Percentiles rank a stretch among this genome's conserved stretches.
Conservation (phyloP, 2,797 vertebrate species). For the Rhabdomys pumilio region DNA sequence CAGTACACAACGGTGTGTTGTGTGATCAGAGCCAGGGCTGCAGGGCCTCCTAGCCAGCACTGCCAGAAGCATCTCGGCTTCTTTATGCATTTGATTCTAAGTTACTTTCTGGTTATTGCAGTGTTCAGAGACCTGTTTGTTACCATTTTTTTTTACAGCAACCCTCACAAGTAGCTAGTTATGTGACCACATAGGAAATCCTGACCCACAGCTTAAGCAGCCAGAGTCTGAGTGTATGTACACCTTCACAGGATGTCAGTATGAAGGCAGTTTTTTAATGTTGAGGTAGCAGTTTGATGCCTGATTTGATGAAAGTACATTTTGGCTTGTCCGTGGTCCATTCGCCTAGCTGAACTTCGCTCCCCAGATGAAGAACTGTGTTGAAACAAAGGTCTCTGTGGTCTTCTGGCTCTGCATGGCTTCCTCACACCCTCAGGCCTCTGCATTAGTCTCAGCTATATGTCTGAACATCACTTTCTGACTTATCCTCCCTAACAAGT, state of each 20-base stretch:
- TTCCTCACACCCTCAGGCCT: accelerated
- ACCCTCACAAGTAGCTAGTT: not conserved
- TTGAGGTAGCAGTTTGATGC: not conserved
- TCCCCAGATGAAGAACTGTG: not conserved
- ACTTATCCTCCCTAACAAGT: not conserved
- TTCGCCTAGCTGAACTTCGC: not conserved
- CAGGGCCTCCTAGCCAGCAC: not conserved
- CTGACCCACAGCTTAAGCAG: not conserved
- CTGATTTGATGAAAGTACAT: not conserved
- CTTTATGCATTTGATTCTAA: not conserved
- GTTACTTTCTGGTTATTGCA: not conserved
- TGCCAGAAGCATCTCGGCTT: not conserved
- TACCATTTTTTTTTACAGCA: not conserved
- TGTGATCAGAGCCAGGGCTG: not conserved
- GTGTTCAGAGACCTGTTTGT: not conserved
- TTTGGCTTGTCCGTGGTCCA: not conserved
- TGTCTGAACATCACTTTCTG: accelerated
- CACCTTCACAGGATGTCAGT: accelerated
- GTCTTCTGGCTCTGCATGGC: not conserved
- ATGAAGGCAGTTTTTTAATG: not conserved
- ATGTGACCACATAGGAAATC: not conserved
- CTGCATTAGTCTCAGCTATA: accelerated
- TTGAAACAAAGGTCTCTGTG: not conserved
- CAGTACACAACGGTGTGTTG: not conserved
- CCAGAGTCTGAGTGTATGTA: too few relatives aligned